Percentiles rank a stretch among this genome's conserved stretches.
Evolutionary conservation across 2,888 invertebrate species (phyloP).

Genomic region (Napeogenes inachia): DNA sequence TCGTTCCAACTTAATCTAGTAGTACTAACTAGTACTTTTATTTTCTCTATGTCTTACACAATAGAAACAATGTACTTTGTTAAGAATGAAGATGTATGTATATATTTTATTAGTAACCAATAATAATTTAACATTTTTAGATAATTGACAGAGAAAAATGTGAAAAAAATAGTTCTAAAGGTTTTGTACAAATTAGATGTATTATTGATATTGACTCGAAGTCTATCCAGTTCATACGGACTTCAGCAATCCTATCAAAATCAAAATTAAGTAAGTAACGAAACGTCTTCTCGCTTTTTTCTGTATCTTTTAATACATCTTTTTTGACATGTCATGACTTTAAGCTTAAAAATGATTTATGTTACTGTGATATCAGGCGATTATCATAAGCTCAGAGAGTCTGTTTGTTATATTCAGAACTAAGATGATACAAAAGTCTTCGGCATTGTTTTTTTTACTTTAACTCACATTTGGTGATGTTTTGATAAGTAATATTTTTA

Average conservation of each 20-base stretch:
- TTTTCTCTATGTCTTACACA: too few relatives aligned
- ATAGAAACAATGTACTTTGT: too few relatives aligned
- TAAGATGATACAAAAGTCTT: too few relatives aligned
- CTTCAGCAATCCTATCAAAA: background rate
- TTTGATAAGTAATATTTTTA: background rate
- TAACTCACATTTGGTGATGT: background rate
- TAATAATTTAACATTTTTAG: conserved; percentile 3
- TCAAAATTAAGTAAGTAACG: background rate
- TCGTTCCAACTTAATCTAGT: too few relatives aligned
- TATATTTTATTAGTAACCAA: too few relatives aligned
- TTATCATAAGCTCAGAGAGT: background rate
- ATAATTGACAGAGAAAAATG: background rate
- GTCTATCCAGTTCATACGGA: background rate
- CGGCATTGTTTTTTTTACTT: background rate
- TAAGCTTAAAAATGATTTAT: background rate
- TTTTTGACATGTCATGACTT: too few relatives aligned
- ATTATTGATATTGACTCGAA: background rate
- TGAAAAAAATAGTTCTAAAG: background rate
- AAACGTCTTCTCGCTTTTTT: too few relatives aligned
- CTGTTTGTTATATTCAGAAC: too few relatives aligned
- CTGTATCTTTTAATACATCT: too few relatives aligned
- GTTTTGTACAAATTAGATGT: background rate
- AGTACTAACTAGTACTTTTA: too few relatives aligned
- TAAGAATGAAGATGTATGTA: too few relatives aligned
- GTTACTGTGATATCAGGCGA: background rate